Conservation (phyloP, 2,797 vertebrate genomes). For the Coendou prehensilis region DNA sequence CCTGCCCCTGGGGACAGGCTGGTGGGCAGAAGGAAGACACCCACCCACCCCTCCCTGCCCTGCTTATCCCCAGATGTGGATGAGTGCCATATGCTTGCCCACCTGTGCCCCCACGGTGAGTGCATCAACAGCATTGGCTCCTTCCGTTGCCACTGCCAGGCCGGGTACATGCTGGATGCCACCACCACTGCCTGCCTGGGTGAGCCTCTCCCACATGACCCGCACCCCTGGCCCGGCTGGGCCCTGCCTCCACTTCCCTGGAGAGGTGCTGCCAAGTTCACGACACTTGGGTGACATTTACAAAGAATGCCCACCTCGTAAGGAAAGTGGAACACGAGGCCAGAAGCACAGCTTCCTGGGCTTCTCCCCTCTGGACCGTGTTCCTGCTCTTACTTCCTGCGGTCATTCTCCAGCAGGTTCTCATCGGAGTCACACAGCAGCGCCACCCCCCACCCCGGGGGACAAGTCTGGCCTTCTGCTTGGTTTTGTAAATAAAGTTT, state of each 20-base stretch:
- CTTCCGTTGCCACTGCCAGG: slow-evolving; percentile 95
- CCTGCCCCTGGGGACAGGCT: neutral
- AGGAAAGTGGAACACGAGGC: neutral
- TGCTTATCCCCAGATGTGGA: slow-evolving; percentile 93
- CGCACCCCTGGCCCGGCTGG: fast-evolving
- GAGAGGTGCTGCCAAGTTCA: neutral
- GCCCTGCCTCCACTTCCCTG: neutral
- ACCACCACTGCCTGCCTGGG: slow-evolving; percentile 93
- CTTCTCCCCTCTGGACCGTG: neutral
- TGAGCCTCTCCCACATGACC: slow-evolving; percentile 82
- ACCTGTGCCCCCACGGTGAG: slow-evolving; percentile 94
- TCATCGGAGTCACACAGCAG: neutral
- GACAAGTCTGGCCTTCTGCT: fast-evolving
- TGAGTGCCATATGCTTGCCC: slow-evolving; percentile 94
- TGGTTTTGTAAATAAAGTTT: slow-evolving; percentile 30
- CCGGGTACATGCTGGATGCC: slow-evolving; percentile 93
- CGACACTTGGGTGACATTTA: neutral
- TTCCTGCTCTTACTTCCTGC: neutral
- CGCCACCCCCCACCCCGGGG: neutral
- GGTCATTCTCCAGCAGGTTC: neutral
- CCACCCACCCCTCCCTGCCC: neutral
- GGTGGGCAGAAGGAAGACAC: neutral
- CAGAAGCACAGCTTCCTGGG: neutral
- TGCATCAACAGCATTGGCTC: slow-evolving; percentile 96
- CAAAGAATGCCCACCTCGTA: neutral